Evolutionary conservation across 2,888 invertebrate species (phyloP), one percentile per base, ranked within the genome.

Genomic region (Limenitis camilla): DNA sequence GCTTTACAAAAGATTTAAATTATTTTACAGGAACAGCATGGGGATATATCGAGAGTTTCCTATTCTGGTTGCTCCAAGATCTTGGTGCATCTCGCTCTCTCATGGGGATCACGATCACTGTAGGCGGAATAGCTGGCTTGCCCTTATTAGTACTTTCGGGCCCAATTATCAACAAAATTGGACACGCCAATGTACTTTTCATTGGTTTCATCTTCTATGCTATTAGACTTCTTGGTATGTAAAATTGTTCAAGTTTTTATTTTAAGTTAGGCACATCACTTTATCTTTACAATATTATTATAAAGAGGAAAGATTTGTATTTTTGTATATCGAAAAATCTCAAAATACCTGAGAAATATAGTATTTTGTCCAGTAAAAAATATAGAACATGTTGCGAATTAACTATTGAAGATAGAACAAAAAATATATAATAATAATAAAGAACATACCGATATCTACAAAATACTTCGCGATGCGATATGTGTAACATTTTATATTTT

Each of bases 41-140:
- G 93, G 94, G 94, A 35, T 94, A 92, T 78, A 91, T 94, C 62
- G 94, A 94, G 76, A 94, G 93, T 62, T 94, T 94, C 81, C 84
- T 94, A 30, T 94, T 94, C 77, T 94, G 94, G 93, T 82, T 94
- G 55, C 88, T 94, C 31, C 92, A 94, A 73, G 93, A 94, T 74
- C 80, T 94, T 57, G 93, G 93, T 5, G 93, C 91, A 0, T 92
- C 92, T 0, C 90, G 92, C 44, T 92, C 92, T 0, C 82, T 94
- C 50, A 94, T 94, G 94, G 94, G 94, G 9, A 89, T 94, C 61
- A 94, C 94, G 0, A 92, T 94, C 64, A 93, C 94, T 0, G 92
- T 94, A 46, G 93, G 93, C 1, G 93, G 93, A 8, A 84, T 93
- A 6, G 92, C 93, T 1, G 94, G 94, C 0, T 89, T 94, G 44